Percentiles rank a stretch among this genome's conserved stretches.
phyloP scores from a whole-genome alignment of 2,113 vertebrate species.

The Meriones unguiculatus region DNA sequence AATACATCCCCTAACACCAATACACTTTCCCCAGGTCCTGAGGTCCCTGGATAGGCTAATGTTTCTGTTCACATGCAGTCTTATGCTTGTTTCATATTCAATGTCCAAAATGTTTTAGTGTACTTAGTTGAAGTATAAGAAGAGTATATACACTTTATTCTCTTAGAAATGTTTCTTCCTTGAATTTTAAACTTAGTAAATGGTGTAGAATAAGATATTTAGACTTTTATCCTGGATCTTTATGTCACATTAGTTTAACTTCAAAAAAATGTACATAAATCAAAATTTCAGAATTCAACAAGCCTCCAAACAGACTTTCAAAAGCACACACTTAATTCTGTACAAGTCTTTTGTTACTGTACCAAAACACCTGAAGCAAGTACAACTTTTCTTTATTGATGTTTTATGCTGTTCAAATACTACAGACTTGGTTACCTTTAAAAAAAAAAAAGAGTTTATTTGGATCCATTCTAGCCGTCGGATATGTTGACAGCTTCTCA shows the following conservation, averaged over 20 bases:
- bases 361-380: not conserved
- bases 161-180: not conserved
- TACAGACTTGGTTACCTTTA: not conserved
- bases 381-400: not conserved
- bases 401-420: not conserved
- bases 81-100: not conserved
- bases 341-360: not conserved
- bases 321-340: not conserved
- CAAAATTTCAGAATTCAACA: constrained; percentile 13
- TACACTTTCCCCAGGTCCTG: not conserved
- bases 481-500: not conserved
- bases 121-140: not conserved
- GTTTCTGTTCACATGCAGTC: not conserved
- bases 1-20: not conserved
- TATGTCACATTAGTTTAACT: not conserved
- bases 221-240: not conserved
- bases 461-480: not conserved
- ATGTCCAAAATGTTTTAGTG: not conserved
- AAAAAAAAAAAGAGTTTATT: not conserved
- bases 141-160: not conserved
- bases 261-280: not conserved
- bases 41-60: not conserved
- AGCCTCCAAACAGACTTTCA: not conserved
- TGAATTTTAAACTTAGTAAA: not conserved
- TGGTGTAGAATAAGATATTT: not conserved